phyloP scores from a whole-genome alignment of 1,140 invertebrate species.

The Caenorhabditis tropicalis region DNA sequence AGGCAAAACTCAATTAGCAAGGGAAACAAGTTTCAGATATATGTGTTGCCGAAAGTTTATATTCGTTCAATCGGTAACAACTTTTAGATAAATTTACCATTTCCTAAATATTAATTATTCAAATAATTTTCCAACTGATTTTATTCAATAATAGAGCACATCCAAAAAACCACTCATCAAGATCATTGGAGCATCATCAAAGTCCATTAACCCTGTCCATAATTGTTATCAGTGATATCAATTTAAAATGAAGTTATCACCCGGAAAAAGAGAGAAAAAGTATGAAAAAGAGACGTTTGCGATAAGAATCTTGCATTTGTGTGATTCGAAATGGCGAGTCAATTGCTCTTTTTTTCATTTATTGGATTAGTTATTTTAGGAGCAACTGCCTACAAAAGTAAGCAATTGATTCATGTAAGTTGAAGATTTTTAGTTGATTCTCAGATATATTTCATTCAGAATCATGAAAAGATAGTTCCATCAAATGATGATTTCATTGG shows the following conservation, averaged over 20 bases:
- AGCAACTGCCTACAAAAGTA: background rate
- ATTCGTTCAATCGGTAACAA: no score
- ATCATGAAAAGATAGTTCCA: background rate
- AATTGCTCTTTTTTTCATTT: background rate
- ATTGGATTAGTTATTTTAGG: background rate
- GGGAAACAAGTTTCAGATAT: no score
- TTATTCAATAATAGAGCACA: no score
- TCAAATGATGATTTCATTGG: constrained; percentile 49
- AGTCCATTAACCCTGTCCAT: background rate
- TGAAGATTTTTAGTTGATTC: no score
- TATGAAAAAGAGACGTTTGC: background rate
- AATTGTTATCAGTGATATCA: background rate
- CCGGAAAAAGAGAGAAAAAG: background rate
- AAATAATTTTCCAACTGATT: no score
- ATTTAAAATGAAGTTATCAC: background rate
- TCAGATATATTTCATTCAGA: background rate
- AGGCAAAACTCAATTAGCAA: no score
- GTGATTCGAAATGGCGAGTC: background rate
- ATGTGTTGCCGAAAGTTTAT: no score
- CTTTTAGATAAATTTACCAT: no score
- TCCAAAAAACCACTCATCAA: no score
- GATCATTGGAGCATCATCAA: background rate
- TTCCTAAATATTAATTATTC: no score
- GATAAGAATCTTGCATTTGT: background rate
- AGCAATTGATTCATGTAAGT: background rate